phyloP scores from a whole-genome alignment of 2,797 vertebrate genomes.

The Sarcoramphus papa region DNA sequence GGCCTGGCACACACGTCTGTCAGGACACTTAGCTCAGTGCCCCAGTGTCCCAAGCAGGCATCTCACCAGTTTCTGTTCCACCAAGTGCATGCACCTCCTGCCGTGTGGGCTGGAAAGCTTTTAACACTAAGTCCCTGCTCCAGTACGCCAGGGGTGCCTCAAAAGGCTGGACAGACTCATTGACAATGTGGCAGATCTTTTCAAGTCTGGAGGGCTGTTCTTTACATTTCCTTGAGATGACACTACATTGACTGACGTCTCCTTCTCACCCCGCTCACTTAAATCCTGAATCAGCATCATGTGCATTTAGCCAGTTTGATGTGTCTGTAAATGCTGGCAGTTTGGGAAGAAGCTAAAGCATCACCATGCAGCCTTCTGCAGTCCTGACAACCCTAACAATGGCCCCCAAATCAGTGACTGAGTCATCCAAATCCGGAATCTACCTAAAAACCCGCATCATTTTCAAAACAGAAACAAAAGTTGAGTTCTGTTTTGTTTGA shows the following conservation, averaged over 20 bases:
- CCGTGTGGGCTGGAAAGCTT: background rate
- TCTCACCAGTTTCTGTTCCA: background rate
- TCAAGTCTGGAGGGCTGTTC: background rate
- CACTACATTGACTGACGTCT: background rate
- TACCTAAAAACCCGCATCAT: accelerated
- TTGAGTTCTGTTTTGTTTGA: background rate
- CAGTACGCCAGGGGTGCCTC: background rate
- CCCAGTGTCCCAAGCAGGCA: background rate
- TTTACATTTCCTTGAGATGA: background rate
- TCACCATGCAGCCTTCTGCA: background rate
- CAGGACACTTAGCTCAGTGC: background rate
- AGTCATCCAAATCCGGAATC: background rate
- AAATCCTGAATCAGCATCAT: background rate
- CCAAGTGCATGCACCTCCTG: background rate
- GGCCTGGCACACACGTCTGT: background rate
- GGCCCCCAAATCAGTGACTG: background rate
- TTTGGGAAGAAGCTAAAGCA: background rate
- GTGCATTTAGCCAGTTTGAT: background rate
- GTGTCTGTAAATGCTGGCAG: background rate
- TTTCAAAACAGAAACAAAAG: background rate
- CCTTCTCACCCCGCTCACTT: background rate
- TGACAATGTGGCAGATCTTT: background rate
- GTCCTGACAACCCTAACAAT: background rate
- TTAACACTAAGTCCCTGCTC: background rate
- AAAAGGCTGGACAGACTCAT: background rate